A percentile compares a stretch with the other conserved stretches of the same genome.
These are phyloP conservation scores for Homalodisca vitripennis DNA, from an alignment of 1,140 invertebrate genomes.

Conservation along the genomic window DNA sequence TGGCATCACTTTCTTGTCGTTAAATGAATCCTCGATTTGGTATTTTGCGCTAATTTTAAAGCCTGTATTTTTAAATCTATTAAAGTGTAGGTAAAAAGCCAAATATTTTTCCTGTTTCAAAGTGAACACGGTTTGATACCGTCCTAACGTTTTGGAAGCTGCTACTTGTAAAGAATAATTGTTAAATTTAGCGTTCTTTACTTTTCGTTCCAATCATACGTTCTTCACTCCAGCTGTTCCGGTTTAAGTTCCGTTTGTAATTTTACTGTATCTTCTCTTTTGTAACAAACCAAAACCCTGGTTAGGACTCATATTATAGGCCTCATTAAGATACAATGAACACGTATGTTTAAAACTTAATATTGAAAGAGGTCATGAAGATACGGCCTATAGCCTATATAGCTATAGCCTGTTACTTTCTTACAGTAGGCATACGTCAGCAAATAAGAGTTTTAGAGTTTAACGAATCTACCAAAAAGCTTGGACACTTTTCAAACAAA, in stretches of 20 bases:
- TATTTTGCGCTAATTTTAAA: slow-evolving; percentile 40
- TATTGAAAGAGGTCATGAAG: too few species aligned
- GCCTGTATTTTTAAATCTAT: slow-evolving; percentile 34
- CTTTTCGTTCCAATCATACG: slow-evolving; percentile 51
- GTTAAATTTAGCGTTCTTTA: slow-evolving; percentile 41
- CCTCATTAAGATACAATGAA: too few species aligned
- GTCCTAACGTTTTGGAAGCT: slow-evolving; percentile 19
- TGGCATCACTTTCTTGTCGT: slow-evolving; percentile 32
- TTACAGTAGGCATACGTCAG: too few species aligned
- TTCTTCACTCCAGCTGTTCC: slow-evolving; percentile 52
- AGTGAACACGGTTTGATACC: slow-evolving; percentile 34
- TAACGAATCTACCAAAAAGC: too few species aligned
- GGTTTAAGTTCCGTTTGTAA: slow-evolving; percentile 53
- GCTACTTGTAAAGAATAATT: slow-evolving; percentile 14
- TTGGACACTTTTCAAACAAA: background rate
- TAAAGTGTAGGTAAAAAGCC: slow-evolving; percentile 35
- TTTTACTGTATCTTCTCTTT: slow-evolving; percentile 2
- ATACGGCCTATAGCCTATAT: too few species aligned
- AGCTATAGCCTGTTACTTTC: too few species aligned
- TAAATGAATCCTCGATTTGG: slow-evolving; percentile 35
- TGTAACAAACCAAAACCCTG: slow-evolving; percentile 10
- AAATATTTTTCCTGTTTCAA: slow-evolving; percentile 34
- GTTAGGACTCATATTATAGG: slow-evolving; percentile 16
- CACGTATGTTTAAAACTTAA: too few species aligned
- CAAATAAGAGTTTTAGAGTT: too few species aligned